Conservation (phyloP, 1,140 invertebrate genomes). For the Phenacoccus solenopsis region DNA sequence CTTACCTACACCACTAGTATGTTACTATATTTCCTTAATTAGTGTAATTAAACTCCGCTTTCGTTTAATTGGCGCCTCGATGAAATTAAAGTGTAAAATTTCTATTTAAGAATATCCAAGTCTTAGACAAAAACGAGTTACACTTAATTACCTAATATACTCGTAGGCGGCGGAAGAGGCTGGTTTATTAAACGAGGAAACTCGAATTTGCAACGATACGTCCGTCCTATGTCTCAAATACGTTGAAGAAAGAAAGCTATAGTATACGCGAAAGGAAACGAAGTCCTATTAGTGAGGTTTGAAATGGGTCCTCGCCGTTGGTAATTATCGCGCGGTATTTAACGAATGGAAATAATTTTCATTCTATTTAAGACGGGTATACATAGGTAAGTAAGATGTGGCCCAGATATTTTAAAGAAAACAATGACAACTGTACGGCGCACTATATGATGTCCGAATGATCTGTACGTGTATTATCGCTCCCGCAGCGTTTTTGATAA, state of each 20-base stretch:
- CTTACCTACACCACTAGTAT: no score
- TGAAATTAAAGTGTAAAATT: no score
- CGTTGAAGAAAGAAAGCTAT: background rate
- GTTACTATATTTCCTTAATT: no score
- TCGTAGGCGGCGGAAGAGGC: no score
- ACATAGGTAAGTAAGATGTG: background rate
- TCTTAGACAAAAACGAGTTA: no score
- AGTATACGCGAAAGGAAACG: background rate
- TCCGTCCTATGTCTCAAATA: no score
- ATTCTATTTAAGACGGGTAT: background rate
- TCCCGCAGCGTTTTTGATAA: background rate
- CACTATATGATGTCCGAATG: background rate
- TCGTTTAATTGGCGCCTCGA: no score
- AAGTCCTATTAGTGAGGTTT: background rate
- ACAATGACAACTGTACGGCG: background rate
- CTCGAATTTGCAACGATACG: no score
- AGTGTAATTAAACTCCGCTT: no score
- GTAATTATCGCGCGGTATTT: background rate
- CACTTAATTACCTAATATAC: no score
- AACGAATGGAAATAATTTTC: background rate
- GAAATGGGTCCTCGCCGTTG: background rate
- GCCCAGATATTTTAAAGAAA: constrained; percentile 2
- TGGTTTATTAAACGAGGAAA: no score
- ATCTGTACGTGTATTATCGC: background rate
- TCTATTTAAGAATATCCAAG: no score